Percentiles rank a stretch among this genome's conserved stretches.
Conservation (phyloP, 2,888 invertebrate genomes). For the Caenorhabditis virilis region DNA sequence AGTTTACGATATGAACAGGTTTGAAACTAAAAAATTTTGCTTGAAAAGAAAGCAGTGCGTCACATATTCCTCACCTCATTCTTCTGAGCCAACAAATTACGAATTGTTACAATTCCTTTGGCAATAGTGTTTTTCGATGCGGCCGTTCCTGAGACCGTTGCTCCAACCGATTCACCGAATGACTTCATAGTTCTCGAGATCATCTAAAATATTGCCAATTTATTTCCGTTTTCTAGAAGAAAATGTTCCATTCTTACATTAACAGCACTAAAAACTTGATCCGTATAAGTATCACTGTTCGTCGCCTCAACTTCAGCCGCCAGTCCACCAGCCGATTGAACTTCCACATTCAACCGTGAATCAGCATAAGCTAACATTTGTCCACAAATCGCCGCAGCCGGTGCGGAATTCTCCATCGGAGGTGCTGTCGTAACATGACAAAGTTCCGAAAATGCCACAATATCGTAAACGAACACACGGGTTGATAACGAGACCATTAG, state of each 20-base stretch:
- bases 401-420: constrained; percentile 45
- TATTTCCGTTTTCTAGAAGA: background rate
- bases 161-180: constrained; percentile 70
- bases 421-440: constrained; percentile 42
- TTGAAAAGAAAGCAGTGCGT: no score
- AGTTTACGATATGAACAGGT: no score
- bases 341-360: constrained; percentile 68
- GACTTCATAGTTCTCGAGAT: constrained; percentile 70
- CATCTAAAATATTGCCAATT: constrained; percentile 62
- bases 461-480: constrained; percentile 69
- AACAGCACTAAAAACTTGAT: constrained; percentile 71
- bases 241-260: constrained; percentile 66
- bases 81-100: constrained; percentile 45
- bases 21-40: no score
- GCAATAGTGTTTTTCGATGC: constrained; percentile 22
- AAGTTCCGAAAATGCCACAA: constrained; percentile 52
- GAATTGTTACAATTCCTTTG: constrained; percentile 49
- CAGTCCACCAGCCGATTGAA: constrained; percentile 53
- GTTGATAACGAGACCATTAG: constrained; percentile 61
- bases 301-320: constrained; percentile 39
- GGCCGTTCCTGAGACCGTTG: constrained; percentile 10
- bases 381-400: constrained; percentile 54
- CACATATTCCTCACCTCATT: no score
- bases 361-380: constrained; percentile 60
- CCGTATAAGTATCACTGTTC: constrained; percentile 68